Evolutionary conservation across 2,797 vertebrate species (phyloP).

Genomic region (Intellagama lesueurii): DNA sequence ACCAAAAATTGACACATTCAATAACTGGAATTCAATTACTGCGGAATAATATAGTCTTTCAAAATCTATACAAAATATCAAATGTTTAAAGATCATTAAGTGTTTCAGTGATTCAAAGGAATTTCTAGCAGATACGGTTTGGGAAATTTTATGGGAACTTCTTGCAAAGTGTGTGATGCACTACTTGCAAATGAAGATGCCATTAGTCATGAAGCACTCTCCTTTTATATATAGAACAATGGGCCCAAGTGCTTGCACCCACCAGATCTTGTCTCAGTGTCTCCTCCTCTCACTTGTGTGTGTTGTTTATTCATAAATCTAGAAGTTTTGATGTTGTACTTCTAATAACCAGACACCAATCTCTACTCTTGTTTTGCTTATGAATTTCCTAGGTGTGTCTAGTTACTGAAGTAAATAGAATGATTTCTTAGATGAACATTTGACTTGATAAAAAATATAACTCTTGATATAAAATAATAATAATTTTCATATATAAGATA

Average conservation of each 20-base stretch:
- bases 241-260: no score
- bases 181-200: neutral
- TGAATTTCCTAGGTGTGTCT: neutral
- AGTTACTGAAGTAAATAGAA: neutral
- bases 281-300: no score
- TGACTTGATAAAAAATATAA: neutral
- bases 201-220: no score
- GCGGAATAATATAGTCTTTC: neutral
- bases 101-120: neutral
- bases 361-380: neutral
- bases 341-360: no score
- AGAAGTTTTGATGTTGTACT: no score
- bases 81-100: conserved; percentile 7
- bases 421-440: neutral
- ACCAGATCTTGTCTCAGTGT: no score
- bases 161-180: neutral
- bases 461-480: no score
- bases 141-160: neutral
- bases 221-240: no score
- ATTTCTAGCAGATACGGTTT: neutral
- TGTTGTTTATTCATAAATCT: no score
- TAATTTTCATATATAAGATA: neutral
- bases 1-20: neutral
- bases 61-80: neutral
- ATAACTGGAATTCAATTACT: neutral